Evolutionary conservation across 2,888 invertebrate species (phyloP), one percentile per base, ranked within the genome.

Genomic region (Danaus chrysippus): DNA sequence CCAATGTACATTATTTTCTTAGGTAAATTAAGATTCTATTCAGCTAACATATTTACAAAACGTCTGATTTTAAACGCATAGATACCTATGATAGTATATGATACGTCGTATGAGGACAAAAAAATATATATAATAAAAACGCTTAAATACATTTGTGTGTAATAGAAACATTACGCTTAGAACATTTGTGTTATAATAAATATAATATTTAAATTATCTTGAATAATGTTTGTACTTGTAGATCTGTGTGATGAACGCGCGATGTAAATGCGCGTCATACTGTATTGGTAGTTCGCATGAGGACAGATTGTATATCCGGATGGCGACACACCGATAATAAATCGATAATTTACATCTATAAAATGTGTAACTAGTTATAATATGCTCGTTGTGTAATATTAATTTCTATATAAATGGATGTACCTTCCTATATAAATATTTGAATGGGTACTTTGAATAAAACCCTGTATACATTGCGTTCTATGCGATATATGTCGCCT

Each of bases 131-230:
- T 62, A 65, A 68, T 76, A 77, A 80, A 85, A 86, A 88, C 89
- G 88, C 89, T 64, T 62, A 85, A 81, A 77, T 84, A 86, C 80
- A 69, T 68, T 79, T 87, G 84, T 90, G 86, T 90, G 89, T 89
- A 79, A 86, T 88, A 88, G 88, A 82, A 81, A 84, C 76, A 84
- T 86, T 87, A 88, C 87, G 90, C 88, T 89, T 90, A 90, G 86
- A 84, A 81, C 80, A 77, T 77, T 86, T 83, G 79, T 86, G 88
- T 88, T 82, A 83, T 67, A 76, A 76, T 76, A 76, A 76, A 82
- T 79, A 79, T 80, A 84, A 82, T 84, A 84, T 84, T 83, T 85
- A 78, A 84, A 84, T 84, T 86, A 83, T 86, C 83, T 87, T 86
- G 80, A 82, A 83, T 83, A 80, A 84, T 87, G 82, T 86, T 83